Evolutionary conservation across 1,140 invertebrate genomes (phyloP).

Genomic region (Akabosia matsudoensis): DNA sequence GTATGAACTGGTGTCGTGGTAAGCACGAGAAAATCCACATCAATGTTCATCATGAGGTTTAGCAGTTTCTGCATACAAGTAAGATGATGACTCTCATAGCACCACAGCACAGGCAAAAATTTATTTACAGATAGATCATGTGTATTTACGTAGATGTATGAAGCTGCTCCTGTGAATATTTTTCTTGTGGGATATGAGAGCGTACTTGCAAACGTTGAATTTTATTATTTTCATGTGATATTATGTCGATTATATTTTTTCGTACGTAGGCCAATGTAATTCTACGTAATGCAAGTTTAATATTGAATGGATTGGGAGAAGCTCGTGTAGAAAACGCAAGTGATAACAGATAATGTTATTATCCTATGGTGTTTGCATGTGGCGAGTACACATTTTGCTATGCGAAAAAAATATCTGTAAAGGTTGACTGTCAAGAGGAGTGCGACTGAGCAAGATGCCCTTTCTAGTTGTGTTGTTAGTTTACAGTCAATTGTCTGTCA

Average conservation of each 20-base stretch:
- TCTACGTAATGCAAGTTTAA: background rate
- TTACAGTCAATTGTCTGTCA: slow-evolving; percentile 32
- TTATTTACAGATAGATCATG: too few species aligned
- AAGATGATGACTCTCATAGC: background rate
- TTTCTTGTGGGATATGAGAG: too few species aligned
- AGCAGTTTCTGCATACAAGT: too few species aligned
- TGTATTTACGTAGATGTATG: too few species aligned
- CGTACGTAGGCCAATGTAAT: slow-evolving; percentile 10
- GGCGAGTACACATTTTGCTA: too few species aligned
- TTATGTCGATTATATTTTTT: background rate
- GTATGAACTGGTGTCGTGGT: background rate
- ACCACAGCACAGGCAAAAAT: background rate
- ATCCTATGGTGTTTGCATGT: too few species aligned
- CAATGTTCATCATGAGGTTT: background rate
- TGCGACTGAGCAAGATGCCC: background rate
- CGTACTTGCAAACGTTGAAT: too few species aligned
- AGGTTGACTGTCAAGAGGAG: slow-evolving; percentile 5
- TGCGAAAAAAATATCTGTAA: slow-evolving; percentile 12
- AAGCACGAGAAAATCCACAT: background rate
- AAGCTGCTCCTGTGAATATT: too few species aligned
- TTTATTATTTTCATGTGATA: too few species aligned
- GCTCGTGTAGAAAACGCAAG: background rate
- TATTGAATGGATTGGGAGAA: background rate
- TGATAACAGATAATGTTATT: background rate
- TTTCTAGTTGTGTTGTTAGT: slow-evolving; percentile 29